Evolutionary conservation across 2,113 vertebrate genomes (phyloP).

Genomic region (Hippocampus barbouri): DNA sequence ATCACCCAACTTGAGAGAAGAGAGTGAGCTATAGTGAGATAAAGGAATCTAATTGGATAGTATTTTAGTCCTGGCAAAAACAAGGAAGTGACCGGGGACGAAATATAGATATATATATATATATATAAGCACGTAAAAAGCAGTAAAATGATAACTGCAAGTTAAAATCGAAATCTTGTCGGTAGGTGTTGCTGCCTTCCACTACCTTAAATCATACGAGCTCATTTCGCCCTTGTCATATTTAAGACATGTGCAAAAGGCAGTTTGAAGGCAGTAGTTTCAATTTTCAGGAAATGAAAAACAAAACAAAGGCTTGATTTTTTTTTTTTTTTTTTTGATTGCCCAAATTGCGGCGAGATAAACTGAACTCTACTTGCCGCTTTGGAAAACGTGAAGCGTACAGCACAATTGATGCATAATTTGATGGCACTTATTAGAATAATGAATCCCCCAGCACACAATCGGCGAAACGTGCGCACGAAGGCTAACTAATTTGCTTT

Average conservation of each 20-base stretch:
- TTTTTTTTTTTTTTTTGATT: neutral
- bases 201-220: constrained; percentile 23
- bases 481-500: constrained; percentile 35
- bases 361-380: neutral
- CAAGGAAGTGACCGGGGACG: constrained; percentile 37
- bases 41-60: constrained; percentile 67
- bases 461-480: constrained; percentile 23
- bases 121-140: constrained; percentile 14
- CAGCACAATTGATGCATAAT: constrained; percentile 34
- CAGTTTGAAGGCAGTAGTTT: neutral
- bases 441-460: constrained; percentile 19
- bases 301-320: neutral
- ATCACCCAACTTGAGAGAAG: constrained; percentile 52
- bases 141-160: constrained; percentile 30
- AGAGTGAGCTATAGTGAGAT: constrained; percentile 53
- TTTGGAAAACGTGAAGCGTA: neutral
- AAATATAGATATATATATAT: neutral
- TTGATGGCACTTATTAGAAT: constrained; percentile 61
- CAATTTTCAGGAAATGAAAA: neutral
- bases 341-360: neutral
- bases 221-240: constrained; percentile 5
- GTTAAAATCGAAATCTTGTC: constrained; percentile 33
- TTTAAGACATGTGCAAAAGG: constrained; percentile 2
- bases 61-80: constrained; percentile 60
- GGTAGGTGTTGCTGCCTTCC: neutral